These are phyloP conservation scores for Myotis planiceps DNA, from an alignment of 2,797 vertebrate genomes.

Conservation along the genomic window DNA sequence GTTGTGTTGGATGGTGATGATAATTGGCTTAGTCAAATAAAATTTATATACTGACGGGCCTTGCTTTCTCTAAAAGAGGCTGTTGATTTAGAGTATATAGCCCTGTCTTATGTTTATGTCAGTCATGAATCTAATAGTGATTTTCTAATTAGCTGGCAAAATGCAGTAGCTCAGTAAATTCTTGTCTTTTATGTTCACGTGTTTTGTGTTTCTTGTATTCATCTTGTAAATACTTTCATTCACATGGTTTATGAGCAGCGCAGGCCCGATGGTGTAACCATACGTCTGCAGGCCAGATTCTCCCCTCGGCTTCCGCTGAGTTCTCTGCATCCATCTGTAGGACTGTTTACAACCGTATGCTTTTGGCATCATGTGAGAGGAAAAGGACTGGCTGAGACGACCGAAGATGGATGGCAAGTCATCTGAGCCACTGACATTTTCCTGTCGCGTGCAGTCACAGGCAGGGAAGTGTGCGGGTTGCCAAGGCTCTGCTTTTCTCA, in stretches of 20 bases:
- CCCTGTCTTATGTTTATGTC: neutral
- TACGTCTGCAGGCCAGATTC: conserved; percentile 40
- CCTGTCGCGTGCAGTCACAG: neutral
- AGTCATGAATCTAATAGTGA: neutral
- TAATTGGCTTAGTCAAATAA: conserved; percentile 43
- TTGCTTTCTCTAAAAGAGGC: neutral
- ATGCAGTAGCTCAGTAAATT: neutral
- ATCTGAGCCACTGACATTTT: neutral
- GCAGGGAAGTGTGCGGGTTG: neutral
- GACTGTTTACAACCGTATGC: conserved; percentile 34
- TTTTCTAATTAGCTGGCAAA: conserved; percentile 47
- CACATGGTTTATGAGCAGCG: conserved; percentile 17
- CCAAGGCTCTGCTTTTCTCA: neutral
- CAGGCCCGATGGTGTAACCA: neutral
- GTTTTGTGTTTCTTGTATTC: conserved; percentile 53
- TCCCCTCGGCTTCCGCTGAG: neutral
- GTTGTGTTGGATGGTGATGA: neutral
- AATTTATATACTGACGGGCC: neutral
- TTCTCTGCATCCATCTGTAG: conserved; percentile 33
- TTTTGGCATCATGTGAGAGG: conserved; percentile 3
- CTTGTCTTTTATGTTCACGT: neutral
- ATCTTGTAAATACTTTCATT: conserved; percentile 51
- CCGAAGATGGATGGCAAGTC: neutral
- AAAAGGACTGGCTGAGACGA: neutral
- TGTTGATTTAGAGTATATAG: neutral